Evolutionary conservation across 1,140 invertebrate genomes (phyloP).

Genomic region (Lordiphosa mommai): DNA sequence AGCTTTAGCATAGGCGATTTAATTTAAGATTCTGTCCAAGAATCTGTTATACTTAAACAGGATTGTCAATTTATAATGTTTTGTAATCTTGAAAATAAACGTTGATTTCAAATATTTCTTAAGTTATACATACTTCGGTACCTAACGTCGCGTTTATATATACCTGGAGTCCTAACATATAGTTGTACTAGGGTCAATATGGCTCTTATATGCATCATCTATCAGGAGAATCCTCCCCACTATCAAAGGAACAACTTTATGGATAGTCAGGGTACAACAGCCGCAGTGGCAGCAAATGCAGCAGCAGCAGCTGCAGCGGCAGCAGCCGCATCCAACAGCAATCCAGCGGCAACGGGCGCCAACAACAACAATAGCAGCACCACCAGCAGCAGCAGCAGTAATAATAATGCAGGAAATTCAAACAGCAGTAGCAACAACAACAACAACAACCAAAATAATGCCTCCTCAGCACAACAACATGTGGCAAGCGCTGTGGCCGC

Average conservation of each 20-base stretch:
- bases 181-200: no score
- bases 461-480: slow-evolving; percentile 64
- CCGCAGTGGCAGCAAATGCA: slow-evolving; percentile 10
- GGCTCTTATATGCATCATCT: no score
- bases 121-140: no score
- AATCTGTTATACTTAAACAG: no score
- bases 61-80: no score
- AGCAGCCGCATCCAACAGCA: neutral
- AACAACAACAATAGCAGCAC: slow-evolving; percentile 13
- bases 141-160: no score
- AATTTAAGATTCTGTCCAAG: no score
- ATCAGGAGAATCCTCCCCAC: slow-evolving; percentile 65
- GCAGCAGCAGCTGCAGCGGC: neutral
- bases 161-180: no score
- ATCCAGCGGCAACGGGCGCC: neutral
- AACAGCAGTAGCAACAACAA: slow-evolving; percentile 3
- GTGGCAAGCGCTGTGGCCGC: slow-evolving; percentile 73
- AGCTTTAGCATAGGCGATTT: no score
- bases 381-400: slow-evolving; percentile 17
- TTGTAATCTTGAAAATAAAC: no score
- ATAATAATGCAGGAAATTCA: neutral
- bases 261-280: slow-evolving; percentile 35
- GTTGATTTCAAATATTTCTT: no score
- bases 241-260: slow-evolving; percentile 70
- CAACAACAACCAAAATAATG: slow-evolving; percentile 46